Percentiles rank a stretch among this genome's conserved stretches.
These are phyloP conservation scores for Aleiodes leptofemur DNA, from an alignment of 2,888 invertebrate genomes.

Conservation along the genomic window DNA sequence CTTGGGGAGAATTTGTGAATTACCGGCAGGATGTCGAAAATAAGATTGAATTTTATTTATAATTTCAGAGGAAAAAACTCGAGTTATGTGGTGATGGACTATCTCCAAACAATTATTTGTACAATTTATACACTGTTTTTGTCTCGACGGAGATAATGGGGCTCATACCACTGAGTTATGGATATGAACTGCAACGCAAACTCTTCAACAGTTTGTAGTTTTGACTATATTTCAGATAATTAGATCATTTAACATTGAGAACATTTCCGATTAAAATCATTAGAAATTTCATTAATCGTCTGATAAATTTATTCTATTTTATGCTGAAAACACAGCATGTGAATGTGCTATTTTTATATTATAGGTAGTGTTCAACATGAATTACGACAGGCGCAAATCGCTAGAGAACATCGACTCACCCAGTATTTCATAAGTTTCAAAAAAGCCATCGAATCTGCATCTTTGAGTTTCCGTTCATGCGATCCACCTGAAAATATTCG, in stretches of 20 bases:
- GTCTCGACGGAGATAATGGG: no score
- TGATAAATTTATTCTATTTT: no score
- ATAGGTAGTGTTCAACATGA: background rate
- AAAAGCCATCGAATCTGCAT: background rate
- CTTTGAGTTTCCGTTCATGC: slow-evolving; percentile 3
- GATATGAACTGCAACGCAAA: slow-evolving; percentile 6
- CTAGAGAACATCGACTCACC: background rate
- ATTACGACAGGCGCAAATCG: background rate
- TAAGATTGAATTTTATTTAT: no score
- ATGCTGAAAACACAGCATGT: background rate
- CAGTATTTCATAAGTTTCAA: background rate
- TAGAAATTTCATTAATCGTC: no score
- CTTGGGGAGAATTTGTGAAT: no score
- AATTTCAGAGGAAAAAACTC: background rate
- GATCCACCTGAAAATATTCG: slow-evolving; percentile 11
- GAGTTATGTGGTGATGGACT: background rate
- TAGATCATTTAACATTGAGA: no score
- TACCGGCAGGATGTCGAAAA: no score
- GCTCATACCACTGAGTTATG: background rate
- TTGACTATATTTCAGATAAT: no score
- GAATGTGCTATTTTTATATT: background rate
- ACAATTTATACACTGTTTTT: background rate
- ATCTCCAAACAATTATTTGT: slow-evolving; percentile 2
- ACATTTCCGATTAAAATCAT: background rate
- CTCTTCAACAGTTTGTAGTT: slow-evolving; percentile 2